Evolutionary conservation across 2,797 vertebrate genomes (phyloP).

Genomic region (Gymnocypris eckloni): DNA sequence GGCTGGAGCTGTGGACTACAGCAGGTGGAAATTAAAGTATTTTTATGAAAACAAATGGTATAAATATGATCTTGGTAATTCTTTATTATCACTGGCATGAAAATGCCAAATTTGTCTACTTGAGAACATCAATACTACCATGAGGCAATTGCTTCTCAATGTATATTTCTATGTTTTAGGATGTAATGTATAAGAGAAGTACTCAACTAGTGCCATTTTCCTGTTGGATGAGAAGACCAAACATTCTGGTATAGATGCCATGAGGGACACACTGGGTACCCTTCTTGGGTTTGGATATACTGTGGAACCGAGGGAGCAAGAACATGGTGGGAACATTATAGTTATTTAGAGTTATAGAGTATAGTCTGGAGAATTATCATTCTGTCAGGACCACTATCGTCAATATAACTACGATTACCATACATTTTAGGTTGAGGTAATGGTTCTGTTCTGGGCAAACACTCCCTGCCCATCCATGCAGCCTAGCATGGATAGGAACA

Average conservation of each 20-base stretch:
- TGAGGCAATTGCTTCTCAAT: neutral
- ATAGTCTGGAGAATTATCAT: neutral
- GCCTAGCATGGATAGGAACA: no score
- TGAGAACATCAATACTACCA: neutral
- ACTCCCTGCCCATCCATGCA: no score
- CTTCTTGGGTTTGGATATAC: constrained; percentile 90
- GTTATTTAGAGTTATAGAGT: neutral
- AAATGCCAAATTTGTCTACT: neutral
- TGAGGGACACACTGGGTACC: constrained; percentile 85
- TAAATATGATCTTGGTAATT: neutral
- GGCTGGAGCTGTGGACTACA: constrained; percentile 92
- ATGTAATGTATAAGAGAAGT: constrained; percentile 89
- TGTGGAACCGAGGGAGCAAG: constrained; percentile 87
- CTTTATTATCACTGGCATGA: neutral
- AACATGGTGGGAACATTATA: constrained; percentile 76
- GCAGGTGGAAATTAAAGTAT: constrained; percentile 76
- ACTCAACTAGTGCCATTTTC: constrained; percentile 90
- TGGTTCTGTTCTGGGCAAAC: no score
- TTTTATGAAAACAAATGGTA: neutral
- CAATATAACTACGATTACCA: no score
- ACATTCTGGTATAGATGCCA: constrained; percentile 82
- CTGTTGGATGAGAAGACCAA: constrained; percentile 88
- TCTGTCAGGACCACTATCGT: no score
- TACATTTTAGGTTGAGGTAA: no score
- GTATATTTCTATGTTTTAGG: constrained; percentile 72